Evolutionary conservation across 30 jellyfish, hydroid and myxozoan species (phyloP).

Genomic region (Pelagia noctiluca): DNA sequence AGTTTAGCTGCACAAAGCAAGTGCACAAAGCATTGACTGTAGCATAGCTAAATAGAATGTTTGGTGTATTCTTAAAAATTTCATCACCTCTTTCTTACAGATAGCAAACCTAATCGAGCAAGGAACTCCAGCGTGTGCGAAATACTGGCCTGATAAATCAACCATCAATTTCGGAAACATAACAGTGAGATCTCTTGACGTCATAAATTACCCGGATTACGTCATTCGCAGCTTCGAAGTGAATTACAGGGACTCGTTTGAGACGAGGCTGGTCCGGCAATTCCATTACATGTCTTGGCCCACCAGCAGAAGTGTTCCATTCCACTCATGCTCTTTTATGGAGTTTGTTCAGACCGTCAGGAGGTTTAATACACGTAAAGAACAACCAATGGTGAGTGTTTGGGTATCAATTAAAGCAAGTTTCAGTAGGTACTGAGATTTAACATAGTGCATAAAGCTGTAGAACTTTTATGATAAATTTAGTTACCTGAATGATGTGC

Average conservation of each 20-base stretch:
- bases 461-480: no score
- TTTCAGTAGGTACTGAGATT: no score
- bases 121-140: constrained; percentile 31
- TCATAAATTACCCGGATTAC: constrained; percentile 23
- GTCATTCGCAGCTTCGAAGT: constrained; percentile 38
- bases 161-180: constrained; percentile 7
- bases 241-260: background rate
- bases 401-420: no score
- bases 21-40: no score
- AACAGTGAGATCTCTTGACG: constrained; percentile 15
- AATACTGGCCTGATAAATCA: constrained; percentile 60
- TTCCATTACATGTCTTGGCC: constrained; percentile 88
- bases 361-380: constrained; percentile 37
- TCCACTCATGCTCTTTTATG: constrained; percentile 70
- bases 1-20: no score
- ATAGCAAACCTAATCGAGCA: constrained; percentile 30
- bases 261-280: constrained; percentile 49
- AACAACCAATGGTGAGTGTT: constrained; percentile 60
- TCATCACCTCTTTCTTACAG: constrained; percentile 37
- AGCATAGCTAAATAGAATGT: no score
- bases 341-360: constrained; percentile 69
- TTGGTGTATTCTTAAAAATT: no score
- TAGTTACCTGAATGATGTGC: no score
- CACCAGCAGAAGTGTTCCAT: constrained; percentile 55
- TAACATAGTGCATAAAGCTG: no score